Evolutionary conservation across 1,140 invertebrate species (phyloP).

Genomic region (Drosophila simulans): DNA sequence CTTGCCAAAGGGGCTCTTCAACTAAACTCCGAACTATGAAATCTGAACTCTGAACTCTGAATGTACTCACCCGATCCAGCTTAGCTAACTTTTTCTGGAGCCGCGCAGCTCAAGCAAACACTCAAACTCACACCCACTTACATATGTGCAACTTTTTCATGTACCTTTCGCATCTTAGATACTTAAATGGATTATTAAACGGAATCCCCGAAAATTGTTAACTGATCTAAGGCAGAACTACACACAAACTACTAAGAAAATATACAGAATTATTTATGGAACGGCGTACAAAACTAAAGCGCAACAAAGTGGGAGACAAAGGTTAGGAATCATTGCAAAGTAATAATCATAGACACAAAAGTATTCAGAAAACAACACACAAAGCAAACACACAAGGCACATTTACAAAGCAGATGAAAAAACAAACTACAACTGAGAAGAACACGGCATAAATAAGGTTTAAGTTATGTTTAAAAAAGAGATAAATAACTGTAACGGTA

Average conservation of each 20-base stretch:
- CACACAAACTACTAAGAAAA: conserved; percentile 50
- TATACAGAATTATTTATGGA: conserved; percentile 61
- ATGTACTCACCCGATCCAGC: conserved; percentile 38
- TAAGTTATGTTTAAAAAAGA: conserved; percentile 77
- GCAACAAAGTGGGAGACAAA: conserved; percentile 15
- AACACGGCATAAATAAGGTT: conserved; percentile 67
- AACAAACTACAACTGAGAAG: conserved; percentile 48
- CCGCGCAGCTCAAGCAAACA: conserved; percentile 19
- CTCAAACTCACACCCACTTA: conserved; percentile 41
- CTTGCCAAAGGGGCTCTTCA: conserved; percentile 32
- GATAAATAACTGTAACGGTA: conserved; percentile 70
- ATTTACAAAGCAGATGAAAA: conserved; percentile 34
- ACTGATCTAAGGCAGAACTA: conserved; percentile 65
- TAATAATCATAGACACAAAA: conserved; percentile 44
- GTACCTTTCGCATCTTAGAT: conserved; percentile 82
- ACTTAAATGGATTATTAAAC: conserved; percentile 55
- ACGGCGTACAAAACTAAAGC: conserved; percentile 34
- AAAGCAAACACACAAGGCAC: conserved; percentile 22
- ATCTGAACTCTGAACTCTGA: conserved; percentile 15
- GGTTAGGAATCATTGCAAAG: conserved; percentile 32
- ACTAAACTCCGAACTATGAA: conserved; percentile 19
- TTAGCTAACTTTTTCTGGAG: conserved; percentile 47
- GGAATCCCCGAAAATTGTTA: conserved; percentile 50
- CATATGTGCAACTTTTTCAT: conserved; percentile 71
- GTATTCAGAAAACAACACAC: conserved; percentile 61